Evolutionary conservation across 2,888 invertebrate genomes (phyloP), one percentile per base, ranked within the genome.

Genomic region (Fabriciana adippe): DNA sequence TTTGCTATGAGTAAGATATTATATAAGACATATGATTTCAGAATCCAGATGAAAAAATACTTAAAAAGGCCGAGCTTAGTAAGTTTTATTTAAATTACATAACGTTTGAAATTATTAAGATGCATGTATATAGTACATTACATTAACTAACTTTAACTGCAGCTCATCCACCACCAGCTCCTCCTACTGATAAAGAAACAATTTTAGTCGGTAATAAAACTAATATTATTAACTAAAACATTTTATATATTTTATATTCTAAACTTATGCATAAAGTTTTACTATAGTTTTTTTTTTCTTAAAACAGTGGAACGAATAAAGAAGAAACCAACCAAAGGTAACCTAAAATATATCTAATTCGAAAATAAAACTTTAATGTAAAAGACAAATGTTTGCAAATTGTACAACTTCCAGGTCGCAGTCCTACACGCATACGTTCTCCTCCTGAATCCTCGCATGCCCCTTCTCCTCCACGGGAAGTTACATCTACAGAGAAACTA

Each of bases 301-400:
- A 48, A 87, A 84, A 72, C 86, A 89, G 89, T 88, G 72, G 87
- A 90, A 78, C 80, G 88, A 64, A 70, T 80, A 2, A 82, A 75
- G 74, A 86, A 79, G 67, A 67, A 68, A 1, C 81, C 79, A 15
- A 68, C 79, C 15, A 71, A 79, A 55, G 56, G 86, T 86, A 76
- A 35, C 45, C 31, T n/a, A 59, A 18, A 41, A n/a, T 41, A 48
- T 47, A 45, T 50, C 11, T 41, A 8, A 41, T 41, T 41, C 35
- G 11, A 8, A 35, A 35, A 35, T 56, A 18, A 16, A 45, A 16
- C 3, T 45, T 45, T 45, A 18, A 47, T 15, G 41, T n/a, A 15
- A 18, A 45, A 31, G 13, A 18, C 13, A 45, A 18, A 15, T 15
- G 3, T 56, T 18, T 26, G 45, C 47, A 41, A 35, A 2, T 16